phyloP scores from a whole-genome alignment of 2,113 vertebrate species.

The Seriola dumerili region DNA sequence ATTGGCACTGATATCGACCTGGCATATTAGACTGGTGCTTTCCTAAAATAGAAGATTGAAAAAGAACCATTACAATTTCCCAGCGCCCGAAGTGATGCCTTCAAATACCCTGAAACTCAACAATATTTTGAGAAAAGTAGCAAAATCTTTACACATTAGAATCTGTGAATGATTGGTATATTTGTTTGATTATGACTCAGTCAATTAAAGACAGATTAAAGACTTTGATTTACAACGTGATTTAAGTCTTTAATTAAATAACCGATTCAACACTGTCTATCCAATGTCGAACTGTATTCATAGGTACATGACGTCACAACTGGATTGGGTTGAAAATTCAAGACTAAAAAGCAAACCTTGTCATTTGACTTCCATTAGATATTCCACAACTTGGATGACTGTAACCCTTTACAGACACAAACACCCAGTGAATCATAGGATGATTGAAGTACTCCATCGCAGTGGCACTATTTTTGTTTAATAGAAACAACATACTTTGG shows the following conservation, averaged over 20 bases:
- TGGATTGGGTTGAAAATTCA: not conserved
- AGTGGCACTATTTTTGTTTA: conserved; percentile 16
- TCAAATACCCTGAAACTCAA: not conserved
- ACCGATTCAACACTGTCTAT: not conserved
- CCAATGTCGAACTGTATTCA: not conserved
- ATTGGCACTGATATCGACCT: no score
- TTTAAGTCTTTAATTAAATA: not conserved
- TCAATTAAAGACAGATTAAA: no score
- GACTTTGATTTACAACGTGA: not conserved
- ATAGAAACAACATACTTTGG: conserved; percentile 3
- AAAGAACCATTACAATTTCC: not conserved
- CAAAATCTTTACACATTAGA: not conserved
- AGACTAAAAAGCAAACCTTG: not conserved
- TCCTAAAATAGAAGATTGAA: no score
- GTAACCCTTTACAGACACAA: not conserved
- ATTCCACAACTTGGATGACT: not conserved
- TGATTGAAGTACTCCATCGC: conserved; percentile 9
- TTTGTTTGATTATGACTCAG: not conserved
- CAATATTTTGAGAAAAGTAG: not conserved
- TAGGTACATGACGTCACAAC: not conserved
- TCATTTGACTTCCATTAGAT: not conserved
- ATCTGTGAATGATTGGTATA: not conserved
- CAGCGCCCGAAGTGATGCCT: not conserved
- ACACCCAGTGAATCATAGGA: conserved; percentile 2
- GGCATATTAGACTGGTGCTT: not conserved